Conservation (phyloP, 2,797 vertebrate species). For the Channallabes apus region DNA sequence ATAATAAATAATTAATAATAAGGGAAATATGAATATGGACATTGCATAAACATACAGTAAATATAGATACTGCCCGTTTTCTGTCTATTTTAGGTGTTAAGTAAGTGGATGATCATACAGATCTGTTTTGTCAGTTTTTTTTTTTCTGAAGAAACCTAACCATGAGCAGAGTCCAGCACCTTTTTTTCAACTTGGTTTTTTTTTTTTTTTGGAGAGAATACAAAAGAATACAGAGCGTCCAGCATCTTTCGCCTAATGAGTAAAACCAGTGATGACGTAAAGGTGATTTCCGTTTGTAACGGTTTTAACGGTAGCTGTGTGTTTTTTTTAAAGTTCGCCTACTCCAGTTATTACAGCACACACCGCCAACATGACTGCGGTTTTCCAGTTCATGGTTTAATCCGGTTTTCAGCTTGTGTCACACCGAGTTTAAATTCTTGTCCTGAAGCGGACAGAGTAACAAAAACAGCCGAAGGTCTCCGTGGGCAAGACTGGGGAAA, state of each 20-base stretch:
- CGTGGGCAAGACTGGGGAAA: neutral
- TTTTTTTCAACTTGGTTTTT: no score
- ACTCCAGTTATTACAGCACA: neutral
- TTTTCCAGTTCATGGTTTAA: neutral
- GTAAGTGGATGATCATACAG: neutral
- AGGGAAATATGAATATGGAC: neutral
- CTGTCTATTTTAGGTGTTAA: neutral
- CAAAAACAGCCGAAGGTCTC: neutral
- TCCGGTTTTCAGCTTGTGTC: neutral
- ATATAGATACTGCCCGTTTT: neutral
- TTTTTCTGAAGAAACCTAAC: neutral
- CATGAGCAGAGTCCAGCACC: neutral
- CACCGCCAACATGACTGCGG: neutral
- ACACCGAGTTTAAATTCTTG: neutral
- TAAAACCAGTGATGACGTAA: neutral
- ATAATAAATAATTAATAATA: neutral
- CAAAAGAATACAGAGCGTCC: no score
- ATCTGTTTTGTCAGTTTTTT: neutral
- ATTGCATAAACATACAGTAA: neutral
- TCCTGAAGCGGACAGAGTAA: neutral
- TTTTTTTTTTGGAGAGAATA: no score
- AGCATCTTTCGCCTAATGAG: neutral
- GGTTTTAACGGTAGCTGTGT: slow-evolving; percentile 7
- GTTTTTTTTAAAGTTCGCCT: neutral
- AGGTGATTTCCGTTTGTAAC: neutral